These are phyloP conservation scores for Allygus modestus DNA, from an alignment of 2,888 invertebrate species.

Conservation along the genomic window DNA sequence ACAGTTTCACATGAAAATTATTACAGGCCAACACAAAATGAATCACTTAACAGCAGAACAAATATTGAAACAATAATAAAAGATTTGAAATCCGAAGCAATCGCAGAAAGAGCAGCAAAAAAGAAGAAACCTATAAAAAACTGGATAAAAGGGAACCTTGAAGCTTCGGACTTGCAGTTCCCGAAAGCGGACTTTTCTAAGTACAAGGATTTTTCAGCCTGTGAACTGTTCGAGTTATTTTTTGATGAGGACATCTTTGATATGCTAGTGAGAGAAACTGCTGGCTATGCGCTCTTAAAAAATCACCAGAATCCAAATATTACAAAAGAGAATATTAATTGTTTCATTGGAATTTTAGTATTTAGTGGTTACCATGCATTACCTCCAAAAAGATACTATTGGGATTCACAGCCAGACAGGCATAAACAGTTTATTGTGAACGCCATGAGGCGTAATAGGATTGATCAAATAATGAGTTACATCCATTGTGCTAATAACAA, in stretches of 20 bases:
- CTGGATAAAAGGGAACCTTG: too few species aligned
- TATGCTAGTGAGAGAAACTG: conserved; percentile 25
- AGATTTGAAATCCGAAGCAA: too few species aligned
- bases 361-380: conserved; percentile 67
- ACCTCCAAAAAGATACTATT: conserved; percentile 64
- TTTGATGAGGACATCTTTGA: conserved; percentile 61
- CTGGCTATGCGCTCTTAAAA: conserved; percentile 46
- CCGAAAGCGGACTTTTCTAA: conserved; percentile 59
- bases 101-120: too few species aligned
- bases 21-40: too few species aligned
- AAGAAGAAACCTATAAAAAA: too few species aligned
- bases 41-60: too few species aligned
- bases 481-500: conserved; percentile 67
- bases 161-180: too few species aligned
- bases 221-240: conserved; percentile 40
- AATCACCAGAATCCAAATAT: conserved; percentile 39
- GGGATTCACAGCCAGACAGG: conserved; percentile 65
- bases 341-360: conserved; percentile 67
- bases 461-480: conserved; percentile 65
- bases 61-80: too few species aligned
- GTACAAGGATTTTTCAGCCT: conserved; percentile 57
- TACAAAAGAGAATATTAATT: conserved; percentile 62
- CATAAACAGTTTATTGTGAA: conserved; percentile 64
- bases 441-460: conserved; percentile 67
- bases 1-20: too few species aligned